A percentile compares a stretch with the other conserved stretches of the same genome.
Evolutionary conservation across 2,113 vertebrate genomes (phyloP).

Genomic region (Tichodroma muraria): DNA sequence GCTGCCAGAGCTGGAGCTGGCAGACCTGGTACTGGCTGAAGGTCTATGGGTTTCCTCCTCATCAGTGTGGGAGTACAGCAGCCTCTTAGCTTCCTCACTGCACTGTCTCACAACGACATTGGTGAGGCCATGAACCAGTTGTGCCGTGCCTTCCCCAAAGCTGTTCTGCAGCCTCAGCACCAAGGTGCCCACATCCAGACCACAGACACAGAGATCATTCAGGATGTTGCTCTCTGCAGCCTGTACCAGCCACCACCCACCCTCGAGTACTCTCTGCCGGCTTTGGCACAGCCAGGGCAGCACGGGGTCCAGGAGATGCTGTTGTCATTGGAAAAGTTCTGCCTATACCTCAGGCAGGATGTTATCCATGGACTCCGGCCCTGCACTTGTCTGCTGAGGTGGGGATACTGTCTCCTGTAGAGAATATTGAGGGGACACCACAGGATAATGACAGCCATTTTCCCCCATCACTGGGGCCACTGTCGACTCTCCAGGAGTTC

Average conservation of each 20-base stretch:
- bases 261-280: neutral
- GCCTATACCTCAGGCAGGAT: neutral
- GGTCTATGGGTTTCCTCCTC: neutral
- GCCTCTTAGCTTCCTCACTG: neutral
- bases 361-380: neutral
- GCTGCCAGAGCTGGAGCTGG: neutral
- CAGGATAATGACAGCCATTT: neutral
- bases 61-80: neutral
- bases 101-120: neutral
- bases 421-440: neutral
- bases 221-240: neutral
- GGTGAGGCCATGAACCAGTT: neutral
- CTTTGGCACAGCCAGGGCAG: neutral
- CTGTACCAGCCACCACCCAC: neutral
- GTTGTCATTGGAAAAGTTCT: neutral
- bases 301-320: neutral
- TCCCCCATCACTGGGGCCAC: neutral
- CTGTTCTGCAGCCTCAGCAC: neutral
- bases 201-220: neutral
- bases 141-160: neutral
- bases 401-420: neutral
- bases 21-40: neutral
- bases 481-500: neutral
- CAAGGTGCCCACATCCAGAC: neutral
- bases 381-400: neutral